These are phyloP conservation scores for Recurvirostra avosetta DNA, from an alignment of 2,113 vertebrate species.

Conservation along the genomic window DNA sequence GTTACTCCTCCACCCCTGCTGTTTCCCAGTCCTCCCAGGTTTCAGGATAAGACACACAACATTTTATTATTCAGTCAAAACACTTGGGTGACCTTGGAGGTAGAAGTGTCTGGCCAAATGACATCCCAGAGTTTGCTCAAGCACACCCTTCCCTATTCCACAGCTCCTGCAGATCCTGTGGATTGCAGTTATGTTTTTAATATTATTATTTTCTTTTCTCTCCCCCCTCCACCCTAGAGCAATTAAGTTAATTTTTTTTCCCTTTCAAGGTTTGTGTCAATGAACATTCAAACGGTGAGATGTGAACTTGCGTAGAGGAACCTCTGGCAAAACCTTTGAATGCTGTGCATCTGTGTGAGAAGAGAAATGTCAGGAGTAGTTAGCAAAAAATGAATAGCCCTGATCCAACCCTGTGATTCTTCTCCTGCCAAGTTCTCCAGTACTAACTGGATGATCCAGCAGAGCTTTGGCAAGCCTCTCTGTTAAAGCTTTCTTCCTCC, in stretches of 20 bases:
- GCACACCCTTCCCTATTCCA: slow-evolving; percentile 3
- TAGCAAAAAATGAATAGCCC: slow-evolving; percentile 31
- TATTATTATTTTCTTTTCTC: slow-evolving; percentile 4
- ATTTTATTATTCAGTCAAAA: slow-evolving; percentile 52
- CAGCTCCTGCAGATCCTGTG: not conserved
- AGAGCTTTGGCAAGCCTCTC: slow-evolving; percentile 46
- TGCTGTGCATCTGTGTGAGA: slow-evolving; percentile 14
- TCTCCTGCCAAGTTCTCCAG: slow-evolving; percentile 57
- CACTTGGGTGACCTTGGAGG: slow-evolving; percentile 59
- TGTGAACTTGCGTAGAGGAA: not conserved
- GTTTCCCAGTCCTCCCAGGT: slow-evolving; percentile 29
- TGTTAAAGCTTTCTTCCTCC: slow-evolving; percentile 27
- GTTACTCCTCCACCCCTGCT: slow-evolving; percentile 31
- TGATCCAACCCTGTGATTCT: slow-evolving; percentile 37
- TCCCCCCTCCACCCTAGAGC: not conserved
- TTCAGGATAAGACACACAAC: slow-evolving; percentile 18
- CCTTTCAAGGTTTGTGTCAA: slow-evolving; percentile 11
- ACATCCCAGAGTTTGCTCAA: slow-evolving; percentile 26
- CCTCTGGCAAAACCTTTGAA: slow-evolving; percentile 27
- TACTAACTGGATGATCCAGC: slow-evolving; percentile 41
- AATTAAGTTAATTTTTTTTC: not conserved
- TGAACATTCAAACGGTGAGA: slow-evolving; percentile 5
- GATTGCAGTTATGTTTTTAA: slow-evolving; percentile 24
- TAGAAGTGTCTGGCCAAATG: slow-evolving; percentile 49
- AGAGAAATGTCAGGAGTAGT: slow-evolving; percentile 44